These are phyloP conservation scores for Pammene fasciana DNA, from an alignment of 2,888 invertebrate genomes.

Conservation along the genomic window DNA sequence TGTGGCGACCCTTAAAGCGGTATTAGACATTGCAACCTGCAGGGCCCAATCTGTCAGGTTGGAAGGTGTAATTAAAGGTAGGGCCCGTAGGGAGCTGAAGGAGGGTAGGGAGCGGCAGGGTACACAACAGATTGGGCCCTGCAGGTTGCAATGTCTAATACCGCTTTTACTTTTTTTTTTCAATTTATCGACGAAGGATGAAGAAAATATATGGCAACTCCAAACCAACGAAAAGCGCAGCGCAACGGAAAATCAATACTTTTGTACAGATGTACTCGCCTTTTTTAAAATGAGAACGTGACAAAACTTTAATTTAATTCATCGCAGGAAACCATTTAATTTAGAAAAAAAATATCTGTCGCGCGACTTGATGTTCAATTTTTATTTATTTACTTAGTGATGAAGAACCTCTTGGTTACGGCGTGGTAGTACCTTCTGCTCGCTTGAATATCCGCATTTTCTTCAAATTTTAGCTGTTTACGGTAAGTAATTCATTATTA, in stretches of 20 bases:
- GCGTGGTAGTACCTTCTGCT: slow-evolving; percentile 81
- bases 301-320: slow-evolving; percentile 79
- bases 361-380: slow-evolving; percentile 80
- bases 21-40: too few species aligned
- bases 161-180: too few species aligned
- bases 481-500: slow-evolving; percentile 69
- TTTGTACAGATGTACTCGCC: slow-evolving; percentile 74
- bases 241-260: slow-evolving; percentile 79
- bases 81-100: too few species aligned
- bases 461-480: slow-evolving; percentile 74
- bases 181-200: too few species aligned
- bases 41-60: too few species aligned
- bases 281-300: slow-evolving; percentile 83
- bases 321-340: slow-evolving; percentile 77
- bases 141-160: too few species aligned
- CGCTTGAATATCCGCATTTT: slow-evolving; percentile 72
- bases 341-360: slow-evolving; percentile 72
- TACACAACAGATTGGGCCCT: too few species aligned
- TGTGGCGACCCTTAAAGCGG: too few species aligned
- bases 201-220: slow-evolving; percentile 38
- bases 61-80: too few species aligned
- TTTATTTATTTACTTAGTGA: slow-evolving; percentile 84
- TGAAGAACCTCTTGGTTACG: slow-evolving; percentile 82
- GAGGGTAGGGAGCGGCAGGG: too few species aligned
- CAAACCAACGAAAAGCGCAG: slow-evolving; percentile 50